Base-by-base conservation (phyloP, 2,888 invertebrate genomes). In the Molorchus minor region DNA sequence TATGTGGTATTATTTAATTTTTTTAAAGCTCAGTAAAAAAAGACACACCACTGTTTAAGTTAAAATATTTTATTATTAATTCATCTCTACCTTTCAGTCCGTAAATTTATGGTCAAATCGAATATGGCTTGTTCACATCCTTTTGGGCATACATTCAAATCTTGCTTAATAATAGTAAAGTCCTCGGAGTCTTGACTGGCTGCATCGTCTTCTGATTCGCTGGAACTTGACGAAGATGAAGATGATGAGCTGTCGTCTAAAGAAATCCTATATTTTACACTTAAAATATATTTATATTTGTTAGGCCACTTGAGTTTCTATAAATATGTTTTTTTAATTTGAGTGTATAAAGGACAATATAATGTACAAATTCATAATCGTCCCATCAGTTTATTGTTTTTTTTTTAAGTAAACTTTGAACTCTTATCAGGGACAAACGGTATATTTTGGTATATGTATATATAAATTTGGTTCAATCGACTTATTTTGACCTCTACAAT, bases 41-140 rank as follows among this genome's bases (percentile, higher is more conserved):
- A 25, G 8, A 25, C 4, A 25, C 8, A 46, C n/a, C 33, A 46
- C 21, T n/a, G 2, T 44, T 8, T 10, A 4, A 19, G 16, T 21
- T 2, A 19, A 44, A 7, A 44, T 30, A 19, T 20, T 8, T 30
- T n/a, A n/a, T n/a, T n/a, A n/a, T n/a, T n/a, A n/a, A n/a, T n/a
- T n/a, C n/a, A n/a, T 25, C 35, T 16, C 17, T 79, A 86, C 83
- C 88, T 84, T 57, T 85, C 82, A 19, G 84, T 77, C 46, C 92
- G 82, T 69, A 90, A 77, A 8, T 83, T 80, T 69, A 91, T 88
- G 1, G 90, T 86, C 66, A 85, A 79, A 29, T 90, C 86, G 72
- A 87, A 93, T n/a, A 90, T 77, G 0, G 85, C 83, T 25, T 78
- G 81, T 51, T 92, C 91, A 65, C 91, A 89, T 0, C 88, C 91